Evolutionary conservation across 1,140 invertebrate species (phyloP).

Genomic region (Trichonephila inaurata): DNA sequence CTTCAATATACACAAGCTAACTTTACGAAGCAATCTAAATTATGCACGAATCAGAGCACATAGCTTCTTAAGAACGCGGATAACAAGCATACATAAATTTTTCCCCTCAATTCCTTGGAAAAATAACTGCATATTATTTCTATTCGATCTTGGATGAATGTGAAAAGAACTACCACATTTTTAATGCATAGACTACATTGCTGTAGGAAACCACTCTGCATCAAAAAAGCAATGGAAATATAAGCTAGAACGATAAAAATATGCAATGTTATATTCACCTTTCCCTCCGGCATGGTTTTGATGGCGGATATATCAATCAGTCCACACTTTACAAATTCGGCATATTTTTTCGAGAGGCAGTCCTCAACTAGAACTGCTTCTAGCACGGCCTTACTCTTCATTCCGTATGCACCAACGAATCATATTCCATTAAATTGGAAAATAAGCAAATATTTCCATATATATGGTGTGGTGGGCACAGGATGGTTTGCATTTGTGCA

Average conservation of each 20-base stretch:
- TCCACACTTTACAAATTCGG: constrained; percentile 20
- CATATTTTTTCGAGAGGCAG: neutral
- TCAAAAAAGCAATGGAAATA: neutral
- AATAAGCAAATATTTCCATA: constrained; percentile 59
- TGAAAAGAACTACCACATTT: constrained; percentile 23
- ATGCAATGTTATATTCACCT: constrained; percentile 40
- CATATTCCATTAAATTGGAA: constrained; percentile 64
- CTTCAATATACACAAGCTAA: neutral
- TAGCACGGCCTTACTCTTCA: neutral
- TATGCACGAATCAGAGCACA: neutral
- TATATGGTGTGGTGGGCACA: neutral
- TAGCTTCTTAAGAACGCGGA: neutral
- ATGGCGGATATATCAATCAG: constrained; percentile 56
- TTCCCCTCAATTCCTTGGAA: neutral
- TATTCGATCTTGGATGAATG: constrained; percentile 18
- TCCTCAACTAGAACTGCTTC: constrained; percentile 15
- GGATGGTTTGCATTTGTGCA: neutral
- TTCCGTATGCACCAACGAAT: constrained; percentile 35
- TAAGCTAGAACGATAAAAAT: neutral
- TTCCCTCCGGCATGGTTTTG: neutral
- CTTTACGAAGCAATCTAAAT: neutral
- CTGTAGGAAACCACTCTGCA: neutral
- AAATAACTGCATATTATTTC: neutral
- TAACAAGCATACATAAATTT: neutral
- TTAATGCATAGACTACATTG: constrained; percentile 18